Base-by-base conservation (phyloP, 2,113 vertebrate genomes). In the Oreochromis tanganicae region DNA sequence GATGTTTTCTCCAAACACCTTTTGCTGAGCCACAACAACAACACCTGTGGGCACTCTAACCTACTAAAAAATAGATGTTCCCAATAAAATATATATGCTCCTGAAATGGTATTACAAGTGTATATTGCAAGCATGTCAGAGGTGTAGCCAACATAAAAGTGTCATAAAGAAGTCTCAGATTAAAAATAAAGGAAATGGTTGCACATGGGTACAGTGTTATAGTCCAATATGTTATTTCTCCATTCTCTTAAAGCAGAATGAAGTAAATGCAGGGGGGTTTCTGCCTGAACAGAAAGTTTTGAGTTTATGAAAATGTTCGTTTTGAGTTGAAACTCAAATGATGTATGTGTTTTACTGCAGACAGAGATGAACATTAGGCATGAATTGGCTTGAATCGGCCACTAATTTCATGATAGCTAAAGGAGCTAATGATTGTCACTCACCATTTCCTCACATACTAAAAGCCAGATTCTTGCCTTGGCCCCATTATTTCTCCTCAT, bases 31-130 rank as follows among this genome's bases (percentile, higher is more conserved):
- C 83, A 66, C 80, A 88, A 91, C 80, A 92, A 89, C 85, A 93
- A 81, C 78, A 84, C 85, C 71, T 90, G 14, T 71, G 83, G 90
- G 92, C 86, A 12, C 87, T 91, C 90, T 81, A 43, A 55, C 41
- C 54, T 93, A 57, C 90, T 94, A 81, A 93, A 94, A 91, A 93
- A 94, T 93, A 82, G 75, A 95, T 93, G 88, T 24, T 86, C 36
- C 50, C 56, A 57, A 90, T 93, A 84, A 93, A 94, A 94, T 80
- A 94, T 91, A 89, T 82, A 94, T 94, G 90, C 36, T 24, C 7
- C 54, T 87, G 86, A 88, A 93, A 82, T 91, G 61, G 86, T 87
- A 84, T 81, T 82, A 88, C 89, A 92, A 85, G 87, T 59, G 36
- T 85, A 52, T 85, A 90, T 91, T 87, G 88, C 61, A 86, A 81